phyloP scores from a whole-genome alignment of 1,140 invertebrate species.

The Oryctes rhinoceros region DNA sequence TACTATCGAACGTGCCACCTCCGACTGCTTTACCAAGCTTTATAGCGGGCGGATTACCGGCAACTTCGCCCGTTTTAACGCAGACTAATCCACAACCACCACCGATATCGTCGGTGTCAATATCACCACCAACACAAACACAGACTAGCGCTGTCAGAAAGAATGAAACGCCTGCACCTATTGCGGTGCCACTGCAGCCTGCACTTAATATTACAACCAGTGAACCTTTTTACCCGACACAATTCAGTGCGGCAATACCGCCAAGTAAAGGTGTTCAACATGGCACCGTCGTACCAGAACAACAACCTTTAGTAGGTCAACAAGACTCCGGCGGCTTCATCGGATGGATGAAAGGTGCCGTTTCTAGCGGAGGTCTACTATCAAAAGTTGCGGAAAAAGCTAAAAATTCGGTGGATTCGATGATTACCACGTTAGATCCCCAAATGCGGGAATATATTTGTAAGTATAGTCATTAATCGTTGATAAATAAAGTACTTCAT shows the following conservation, averaged over 20 bases:
- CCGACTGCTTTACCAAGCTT: slow-evolving; percentile 68
- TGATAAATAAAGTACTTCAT: not conserved
- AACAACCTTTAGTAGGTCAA: slow-evolving; percentile 58
- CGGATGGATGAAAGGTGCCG: slow-evolving; percentile 68
- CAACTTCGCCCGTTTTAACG: not conserved
- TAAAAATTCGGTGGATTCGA: slow-evolving; percentile 82
- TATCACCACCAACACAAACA: slow-evolving; percentile 30
- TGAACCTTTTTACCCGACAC: slow-evolving; percentile 54
- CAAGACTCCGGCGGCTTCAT: slow-evolving; percentile 64
- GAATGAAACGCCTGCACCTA: not conserved
- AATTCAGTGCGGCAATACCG: slow-evolving; percentile 68
- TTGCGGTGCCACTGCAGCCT: not conserved
- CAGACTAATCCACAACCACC: not conserved
- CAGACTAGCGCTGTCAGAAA: not conserved
- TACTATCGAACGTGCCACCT: slow-evolving; percentile 67
- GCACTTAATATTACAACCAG: slow-evolving; percentile 16
- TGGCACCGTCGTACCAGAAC: slow-evolving; percentile 54
- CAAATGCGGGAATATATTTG: slow-evolving; percentile 90
- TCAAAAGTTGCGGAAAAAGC: slow-evolving; percentile 80
- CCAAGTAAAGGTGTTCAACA: slow-evolving; percentile 65
- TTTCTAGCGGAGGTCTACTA: slow-evolving; percentile 62
- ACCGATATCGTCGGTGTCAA: not conserved
- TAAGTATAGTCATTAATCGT: slow-evolving; percentile 60
- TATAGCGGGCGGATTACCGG: slow-evolving; percentile 36
- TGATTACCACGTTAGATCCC: slow-evolving; percentile 89